Base-by-base conservation (phyloP, 1,140 invertebrate genomes). In the Cotesia typhae region DNA sequence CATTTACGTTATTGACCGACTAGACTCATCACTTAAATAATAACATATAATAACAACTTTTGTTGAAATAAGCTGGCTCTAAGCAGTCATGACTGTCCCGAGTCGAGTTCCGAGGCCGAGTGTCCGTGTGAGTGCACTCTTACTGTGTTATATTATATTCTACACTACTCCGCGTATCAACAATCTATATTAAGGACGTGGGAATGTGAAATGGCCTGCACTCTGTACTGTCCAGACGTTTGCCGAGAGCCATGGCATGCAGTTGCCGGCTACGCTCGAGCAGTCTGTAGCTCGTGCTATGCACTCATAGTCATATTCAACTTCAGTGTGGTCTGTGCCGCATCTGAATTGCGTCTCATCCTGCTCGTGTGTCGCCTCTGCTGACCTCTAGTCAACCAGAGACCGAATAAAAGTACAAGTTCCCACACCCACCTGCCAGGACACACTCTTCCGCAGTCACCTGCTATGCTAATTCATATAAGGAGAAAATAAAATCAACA, bases 131-230 rank as follows among this genome's bases (percentile, higher is more conserved):
- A 67, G 37, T 67, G 53, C 59, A 67, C 61, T 53, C 38, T 68
- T 28, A 28, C 28, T 28, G 28, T 28, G 28, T 28, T 28, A 28
- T 28, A 28, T 28, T 28, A 28, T 28, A 28, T 28, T 28, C 28
- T 28, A 28, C 28, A 28, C 67, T 51, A 51, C 59, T 70, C 55
- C 37, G 66, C 76, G 76, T 79, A 80, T 81, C 78, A 80, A 80
- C 72, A 81, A 81, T 80, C 78, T 81, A 80, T 81, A 81, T 81
- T 81, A 81, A 81, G 80, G 78, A 80, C 80, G 80, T 81, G 79
- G 78, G 80, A 81, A 81, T 81, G 80, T 81, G 80, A 81, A 81
- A 81, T 80, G 79, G 75, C 76, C 77, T 77, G 80, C 1, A 28
- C 28, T 28, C 28, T 28, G 28, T 28, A 28, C 10, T 47, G 41